phyloP scores from a whole-genome alignment of 1,140 invertebrate species.

The Panagrolaimus sp. region DNA sequence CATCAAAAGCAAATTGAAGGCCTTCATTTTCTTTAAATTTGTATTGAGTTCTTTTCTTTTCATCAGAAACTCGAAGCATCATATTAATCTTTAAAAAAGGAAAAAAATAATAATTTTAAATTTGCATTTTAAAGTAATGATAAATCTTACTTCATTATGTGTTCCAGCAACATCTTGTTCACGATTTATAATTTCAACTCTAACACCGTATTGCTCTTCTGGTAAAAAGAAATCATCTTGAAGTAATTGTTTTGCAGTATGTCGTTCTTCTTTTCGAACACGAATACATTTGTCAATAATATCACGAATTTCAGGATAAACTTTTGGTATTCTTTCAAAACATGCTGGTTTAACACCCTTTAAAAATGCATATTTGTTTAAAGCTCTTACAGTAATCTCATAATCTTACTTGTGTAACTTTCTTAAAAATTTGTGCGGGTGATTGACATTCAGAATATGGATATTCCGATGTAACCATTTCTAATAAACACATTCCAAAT shows the following conservation, averaged over 20 bases:
- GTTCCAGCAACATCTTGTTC: conserved; percentile 64
- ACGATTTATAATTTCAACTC: conserved; percentile 77
- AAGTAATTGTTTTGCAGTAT: conserved; percentile 84
- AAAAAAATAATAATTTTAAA: too few relatives aligned
- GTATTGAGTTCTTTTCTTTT: conserved; percentile 81
- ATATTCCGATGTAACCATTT: conserved; percentile 99
- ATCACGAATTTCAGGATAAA: conserved; percentile 83
- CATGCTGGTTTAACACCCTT: conserved; percentile 90
- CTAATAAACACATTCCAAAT: conserved; percentile 99
- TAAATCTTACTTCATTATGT: conserved; percentile 61
- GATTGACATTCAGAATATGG: conserved; percentile 95
- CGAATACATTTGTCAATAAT: conserved; percentile 94
- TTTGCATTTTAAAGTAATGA: background rate
- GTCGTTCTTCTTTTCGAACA: conserved; percentile 80
- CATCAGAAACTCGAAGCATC: conserved; percentile 84
- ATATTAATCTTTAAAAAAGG: conserved; percentile 67
- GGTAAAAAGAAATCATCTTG: conserved; percentile 93
- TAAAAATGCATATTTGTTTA: conserved; percentile 28
- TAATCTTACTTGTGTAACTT: conserved; percentile 79
- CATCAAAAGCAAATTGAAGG: conserved; percentile 96
- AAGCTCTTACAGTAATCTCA: background rate
- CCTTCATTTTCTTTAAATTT: conserved; percentile 98
- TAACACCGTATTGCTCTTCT: conserved; percentile 65
- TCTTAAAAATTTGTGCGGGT: conserved; percentile 97
- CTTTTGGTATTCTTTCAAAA: conserved; percentile 77